Base-by-base conservation (phyloP, 1,140 invertebrate genomes). In the Agrypnia vestita region DNA sequence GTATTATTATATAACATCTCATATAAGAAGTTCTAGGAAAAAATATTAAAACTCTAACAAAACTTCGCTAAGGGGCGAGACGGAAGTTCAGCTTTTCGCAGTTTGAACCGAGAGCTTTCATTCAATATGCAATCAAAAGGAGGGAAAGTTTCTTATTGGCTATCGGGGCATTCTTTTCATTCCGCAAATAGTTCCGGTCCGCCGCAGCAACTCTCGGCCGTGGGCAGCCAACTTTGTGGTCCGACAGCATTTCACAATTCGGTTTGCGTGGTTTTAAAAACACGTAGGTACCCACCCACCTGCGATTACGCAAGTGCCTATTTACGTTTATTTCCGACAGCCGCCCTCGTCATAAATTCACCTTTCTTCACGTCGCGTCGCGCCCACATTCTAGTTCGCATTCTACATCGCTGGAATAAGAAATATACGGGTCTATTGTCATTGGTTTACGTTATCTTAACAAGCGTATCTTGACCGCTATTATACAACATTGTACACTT, bases 101-200 rank as follows among this genome's bases (percentile, higher is more conserved):
- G 67, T 51, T 53, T 46, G 67, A 46, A 49, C 49, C n/a, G 46
- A 8, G 12, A 71, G 67, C 49, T 71, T 64, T 51, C 67, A 71
- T 71, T 71, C 67, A 71, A 71, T 71, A 71, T 71, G 67, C 67
- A 71, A 71, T 71, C 67, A 71, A 51, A 71, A 13, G 46, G 46
- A 19, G 67, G 67, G 46, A 71, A 71, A 71, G 44, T 71, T 71
- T 71, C 67, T 71, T 71, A 71, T 71, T 71, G 67, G 67, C 67
- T 71, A 71, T 71, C 67, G 25, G 51, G 15, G 67, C 67, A 71
- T 71, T 71, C 67, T 71, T 71, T 71, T 71, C 67, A 71, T 71
- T 71, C 67, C 67, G 15, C 46, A 47, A 71, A 71, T 71, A 71
- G 67, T 71, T 71, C 19, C 15, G 67, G 67, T 71, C 25, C 47